These are phyloP conservation scores for Umimayanthus chanpuru DNA, from an alignment of 92 coral and sea anemone species.

Conservation along the genomic window DNA sequence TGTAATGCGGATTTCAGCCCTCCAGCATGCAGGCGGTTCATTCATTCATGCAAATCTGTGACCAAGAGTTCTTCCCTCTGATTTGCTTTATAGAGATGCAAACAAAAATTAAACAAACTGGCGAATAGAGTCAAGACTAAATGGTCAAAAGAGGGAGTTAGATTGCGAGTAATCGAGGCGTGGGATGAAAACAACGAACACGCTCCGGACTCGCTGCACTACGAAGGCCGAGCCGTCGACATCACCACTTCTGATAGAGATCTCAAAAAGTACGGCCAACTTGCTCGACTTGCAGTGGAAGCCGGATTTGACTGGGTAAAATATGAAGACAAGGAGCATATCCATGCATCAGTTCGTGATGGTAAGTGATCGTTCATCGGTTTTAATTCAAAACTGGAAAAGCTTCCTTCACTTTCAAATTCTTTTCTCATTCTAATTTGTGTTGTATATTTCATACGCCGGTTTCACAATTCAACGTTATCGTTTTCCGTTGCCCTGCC, in stretches of 20 bases:
- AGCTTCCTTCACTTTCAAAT: constrained; percentile 8
- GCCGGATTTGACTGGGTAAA: constrained; percentile 97
- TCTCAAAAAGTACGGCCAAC: constrained; percentile 71
- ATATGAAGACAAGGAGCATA: constrained; percentile 68
- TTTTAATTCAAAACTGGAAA: not conserved
- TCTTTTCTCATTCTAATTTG: constrained; percentile 14
- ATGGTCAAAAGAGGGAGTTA: constrained; percentile 74
- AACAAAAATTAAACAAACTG: constrained; percentile 79
- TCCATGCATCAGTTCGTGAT: constrained; percentile 95
- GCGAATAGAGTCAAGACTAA: constrained; percentile 70
- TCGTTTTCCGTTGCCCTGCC: constrained; percentile 13
- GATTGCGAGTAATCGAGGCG: constrained; percentile 90
- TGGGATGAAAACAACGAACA: constrained; percentile 90
- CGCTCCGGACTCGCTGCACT: constrained; percentile 79
- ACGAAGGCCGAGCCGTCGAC: constrained; percentile 99
- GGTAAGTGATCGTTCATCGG: constrained; percentile 65
- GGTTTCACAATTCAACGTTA: not conserved
- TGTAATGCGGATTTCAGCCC: constrained; percentile 66
- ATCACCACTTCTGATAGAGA: constrained; percentile 88
- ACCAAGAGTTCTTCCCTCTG: constrained; percentile 35
- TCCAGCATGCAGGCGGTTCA: constrained; percentile 60
- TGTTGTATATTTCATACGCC: constrained; percentile 12
- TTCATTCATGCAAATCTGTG: constrained; percentile 59
- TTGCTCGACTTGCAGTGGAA: constrained; percentile 88
- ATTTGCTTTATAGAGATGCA: constrained; percentile 77